These are phyloP conservation scores for Orthosia gracilis DNA, from an alignment of 2,888 invertebrate species.

Conservation along the genomic window DNA sequence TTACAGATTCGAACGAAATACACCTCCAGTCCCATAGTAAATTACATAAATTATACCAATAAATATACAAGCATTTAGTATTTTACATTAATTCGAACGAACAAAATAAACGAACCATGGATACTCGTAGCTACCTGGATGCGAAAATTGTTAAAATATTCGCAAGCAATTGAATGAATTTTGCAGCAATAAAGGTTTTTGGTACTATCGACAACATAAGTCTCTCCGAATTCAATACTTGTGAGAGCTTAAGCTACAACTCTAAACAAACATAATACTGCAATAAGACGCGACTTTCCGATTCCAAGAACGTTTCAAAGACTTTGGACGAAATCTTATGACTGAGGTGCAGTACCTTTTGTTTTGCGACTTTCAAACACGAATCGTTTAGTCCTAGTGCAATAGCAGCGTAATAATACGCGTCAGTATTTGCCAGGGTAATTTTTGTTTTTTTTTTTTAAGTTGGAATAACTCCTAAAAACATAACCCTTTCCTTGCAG, in stretches of 20 bases:
- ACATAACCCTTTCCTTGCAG: no score
- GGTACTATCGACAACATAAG: constrained; percentile 25
- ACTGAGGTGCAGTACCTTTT: neutral
- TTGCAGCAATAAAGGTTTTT: constrained; percentile 47
- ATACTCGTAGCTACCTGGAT: constrained; percentile 46
- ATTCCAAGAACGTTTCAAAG: neutral
- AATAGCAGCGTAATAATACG: neutral
- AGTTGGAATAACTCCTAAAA: no score
- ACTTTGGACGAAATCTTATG: neutral
- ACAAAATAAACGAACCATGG: constrained; percentile 63
- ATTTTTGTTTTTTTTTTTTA: no score
- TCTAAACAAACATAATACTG: neutral
- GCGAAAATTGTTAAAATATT: constrained; percentile 62
- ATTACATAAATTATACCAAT: constrained; percentile 57
- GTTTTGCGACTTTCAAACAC: neutral
- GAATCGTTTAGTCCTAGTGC: neutral
- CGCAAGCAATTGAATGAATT: constrained; percentile 54
- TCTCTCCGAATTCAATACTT: neutral
- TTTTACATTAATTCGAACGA: constrained; percentile 60
- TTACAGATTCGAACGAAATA: constrained; percentile 26
- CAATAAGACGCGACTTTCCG: neutral
- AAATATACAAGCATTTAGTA: constrained; percentile 54
- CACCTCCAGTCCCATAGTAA: constrained; percentile 10
- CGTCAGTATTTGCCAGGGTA: neutral
- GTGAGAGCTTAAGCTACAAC: neutral